Percentiles rank a stretch among this genome's conserved stretches.
phyloP scores from a whole-genome alignment of 2,113 vertebrate species.

The Antidorcas marsupialis region DNA sequence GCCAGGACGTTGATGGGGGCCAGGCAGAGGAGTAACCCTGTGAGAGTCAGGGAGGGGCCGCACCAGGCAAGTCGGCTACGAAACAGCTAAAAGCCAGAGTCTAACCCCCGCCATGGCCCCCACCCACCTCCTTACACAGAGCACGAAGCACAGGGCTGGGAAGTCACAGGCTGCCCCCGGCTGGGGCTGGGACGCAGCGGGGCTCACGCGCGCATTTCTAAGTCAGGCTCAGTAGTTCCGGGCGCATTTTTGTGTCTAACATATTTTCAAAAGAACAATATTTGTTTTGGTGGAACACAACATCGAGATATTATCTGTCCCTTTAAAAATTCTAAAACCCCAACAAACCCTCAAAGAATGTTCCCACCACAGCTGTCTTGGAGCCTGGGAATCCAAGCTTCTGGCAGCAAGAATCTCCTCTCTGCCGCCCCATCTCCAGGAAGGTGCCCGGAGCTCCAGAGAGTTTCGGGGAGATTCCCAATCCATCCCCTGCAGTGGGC shows the following conservation, averaged over 20 bases:
- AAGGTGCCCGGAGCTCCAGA: neutral
- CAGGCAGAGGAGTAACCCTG: neutral
- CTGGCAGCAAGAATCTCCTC: neutral
- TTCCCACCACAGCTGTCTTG: neutral
- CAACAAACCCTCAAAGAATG: neutral
- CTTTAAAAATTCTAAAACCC: neutral
- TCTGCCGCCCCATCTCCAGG: neutral
- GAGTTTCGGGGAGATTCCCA: neutral
- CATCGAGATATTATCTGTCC: neutral
- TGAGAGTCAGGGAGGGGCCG: accelerated
- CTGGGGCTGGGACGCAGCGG: accelerated
- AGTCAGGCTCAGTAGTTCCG: neutral
- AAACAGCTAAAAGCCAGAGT: neutral
- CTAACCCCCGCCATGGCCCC: neutral
- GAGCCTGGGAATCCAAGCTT: neutral
- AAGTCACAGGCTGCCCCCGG: accelerated
- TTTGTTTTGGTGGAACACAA: neutral
- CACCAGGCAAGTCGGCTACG: accelerated
- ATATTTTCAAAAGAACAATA: neutral
- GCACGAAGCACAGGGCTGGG: accelerated
- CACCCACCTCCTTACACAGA: accelerated
- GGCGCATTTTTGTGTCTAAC: neutral
- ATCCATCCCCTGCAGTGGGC: accelerated
- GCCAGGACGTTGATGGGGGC: neutral
- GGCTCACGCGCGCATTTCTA: accelerated